Evolutionary conservation across 1,140 invertebrate genomes (phyloP).

Genomic region (Leucophenga varia): DNA sequence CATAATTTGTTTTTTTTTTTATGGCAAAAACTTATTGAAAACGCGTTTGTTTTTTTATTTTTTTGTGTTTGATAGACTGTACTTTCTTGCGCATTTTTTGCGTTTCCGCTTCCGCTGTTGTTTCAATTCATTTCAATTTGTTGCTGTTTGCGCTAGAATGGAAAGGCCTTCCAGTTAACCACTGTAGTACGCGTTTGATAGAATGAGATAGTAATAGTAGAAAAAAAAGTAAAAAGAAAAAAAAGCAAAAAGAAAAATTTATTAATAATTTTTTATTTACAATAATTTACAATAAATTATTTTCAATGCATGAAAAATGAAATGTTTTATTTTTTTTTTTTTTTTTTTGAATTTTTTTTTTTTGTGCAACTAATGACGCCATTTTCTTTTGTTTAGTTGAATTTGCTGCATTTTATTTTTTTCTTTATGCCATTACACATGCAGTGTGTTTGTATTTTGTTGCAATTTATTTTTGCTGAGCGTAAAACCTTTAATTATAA

Average conservation of each 20-base stretch:
- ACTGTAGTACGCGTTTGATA: too few relatives aligned
- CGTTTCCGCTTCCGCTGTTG: slow-evolving; percentile 1
- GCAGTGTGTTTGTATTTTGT: too few relatives aligned
- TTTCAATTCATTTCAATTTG: background rate
- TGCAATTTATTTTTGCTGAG: too few relatives aligned
- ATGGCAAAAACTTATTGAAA: slow-evolving; percentile 10
- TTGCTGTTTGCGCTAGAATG: slow-evolving; percentile 32
- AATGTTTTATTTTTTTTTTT: slow-evolving; percentile 20
- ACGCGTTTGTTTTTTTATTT: background rate
- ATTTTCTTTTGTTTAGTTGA: slow-evolving; percentile 15
- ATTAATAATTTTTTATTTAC: slow-evolving; percentile 6
- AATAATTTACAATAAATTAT: slow-evolving; percentile 4
- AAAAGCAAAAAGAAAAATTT: slow-evolving; percentile 18
- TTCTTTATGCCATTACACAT: slow-evolving; percentile 19
- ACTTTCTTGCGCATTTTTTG: background rate
- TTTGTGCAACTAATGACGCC: slow-evolving; percentile 25
- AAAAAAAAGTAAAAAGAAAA: slow-evolving; percentile 14
- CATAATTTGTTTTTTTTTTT: slow-evolving; percentile 4
- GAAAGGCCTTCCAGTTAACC: slow-evolving; percentile 56
- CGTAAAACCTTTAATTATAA: too few relatives aligned
- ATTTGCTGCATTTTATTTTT: slow-evolving; percentile 8
- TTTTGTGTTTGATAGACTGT: background rate
- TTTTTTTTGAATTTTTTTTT: slow-evolving; percentile 14
- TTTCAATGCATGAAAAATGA: slow-evolving; percentile 33
- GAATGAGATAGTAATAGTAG: too few relatives aligned